Conservation (phyloP, 2,113 vertebrate genomes). For the Tetrao urogallus region DNA sequence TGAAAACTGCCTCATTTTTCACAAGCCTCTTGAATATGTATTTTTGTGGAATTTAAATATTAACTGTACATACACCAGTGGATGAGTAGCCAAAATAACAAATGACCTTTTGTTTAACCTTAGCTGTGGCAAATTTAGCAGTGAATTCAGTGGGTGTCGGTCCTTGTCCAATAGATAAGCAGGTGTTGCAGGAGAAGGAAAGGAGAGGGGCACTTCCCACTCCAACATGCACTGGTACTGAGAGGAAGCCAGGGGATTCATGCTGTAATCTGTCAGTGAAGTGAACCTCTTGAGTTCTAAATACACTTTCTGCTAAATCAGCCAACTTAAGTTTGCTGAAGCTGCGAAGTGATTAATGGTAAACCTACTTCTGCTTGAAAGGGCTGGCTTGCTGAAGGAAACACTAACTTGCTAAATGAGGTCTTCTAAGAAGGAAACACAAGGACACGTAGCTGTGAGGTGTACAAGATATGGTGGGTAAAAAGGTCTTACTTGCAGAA, state of each 20-base stretch:
- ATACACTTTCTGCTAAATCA: not conserved
- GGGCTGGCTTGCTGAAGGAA: not conserved
- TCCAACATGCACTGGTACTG: not conserved
- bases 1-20: slow-evolving; percentile 23
- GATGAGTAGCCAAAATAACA: not conserved
- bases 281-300: not conserved
- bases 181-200: not conserved
- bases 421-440: not conserved
- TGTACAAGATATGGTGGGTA: accelerated
- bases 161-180: not conserved
- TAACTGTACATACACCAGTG: not conserved
- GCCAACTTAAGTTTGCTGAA: not conserved
- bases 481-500: not conserved
- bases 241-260: not conserved
- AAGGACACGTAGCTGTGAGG: accelerated
- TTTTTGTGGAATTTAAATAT: slow-evolving; percentile 8
- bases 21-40: not conserved
- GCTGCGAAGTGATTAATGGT: not conserved
- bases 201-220: not conserved
- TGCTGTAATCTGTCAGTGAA: not conserved
- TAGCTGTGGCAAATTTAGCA: not conserved
- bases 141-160: not conserved
- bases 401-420: accelerated
- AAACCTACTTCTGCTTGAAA: not conserved
- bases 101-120: not conserved